phyloP scores from a whole-genome alignment of 37 sponge, comb jelly and placozoan genomes.

The Bolinopsis microptera region DNA sequence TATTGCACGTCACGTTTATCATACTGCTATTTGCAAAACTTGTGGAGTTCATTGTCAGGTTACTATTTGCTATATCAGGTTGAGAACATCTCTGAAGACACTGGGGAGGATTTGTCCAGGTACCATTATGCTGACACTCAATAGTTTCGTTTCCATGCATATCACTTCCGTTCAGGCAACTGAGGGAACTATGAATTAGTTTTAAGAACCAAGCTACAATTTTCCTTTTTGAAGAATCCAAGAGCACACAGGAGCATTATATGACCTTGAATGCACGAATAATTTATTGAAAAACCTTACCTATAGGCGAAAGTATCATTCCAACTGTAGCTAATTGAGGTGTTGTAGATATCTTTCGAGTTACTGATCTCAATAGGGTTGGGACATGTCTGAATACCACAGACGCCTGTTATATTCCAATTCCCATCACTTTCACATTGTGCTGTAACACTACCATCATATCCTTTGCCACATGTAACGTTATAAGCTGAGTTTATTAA shows the following conservation, averaged over 20 bases:
- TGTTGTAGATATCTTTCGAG: not conserved
- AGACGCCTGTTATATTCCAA: not conserved
- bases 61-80: conserved; percentile 10
- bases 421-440: not conserved
- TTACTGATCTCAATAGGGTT: not conserved
- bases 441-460: conserved; percentile 13
- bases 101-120: conserved; percentile 13
- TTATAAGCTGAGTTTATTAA: not conserved
- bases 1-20: not conserved
- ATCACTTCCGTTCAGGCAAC: conserved; percentile 36
- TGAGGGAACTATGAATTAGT: no score
- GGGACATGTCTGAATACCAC: not conserved
- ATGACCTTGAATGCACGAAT: no score
- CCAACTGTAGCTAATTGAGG: not conserved
- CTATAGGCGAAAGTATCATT: conserved; percentile 4
- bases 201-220: no score
- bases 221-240: no score
- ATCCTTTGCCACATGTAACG: conserved; percentile 25
- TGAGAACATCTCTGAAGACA: not conserved
- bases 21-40: not conserved
- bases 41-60: not conserved
- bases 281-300: no score
- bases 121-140: conserved; percentile 21
- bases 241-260: no score
- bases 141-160: not conserved